Conservation (phyloP, 2,888 invertebrate species). For the Cyclophora punctaria region DNA sequence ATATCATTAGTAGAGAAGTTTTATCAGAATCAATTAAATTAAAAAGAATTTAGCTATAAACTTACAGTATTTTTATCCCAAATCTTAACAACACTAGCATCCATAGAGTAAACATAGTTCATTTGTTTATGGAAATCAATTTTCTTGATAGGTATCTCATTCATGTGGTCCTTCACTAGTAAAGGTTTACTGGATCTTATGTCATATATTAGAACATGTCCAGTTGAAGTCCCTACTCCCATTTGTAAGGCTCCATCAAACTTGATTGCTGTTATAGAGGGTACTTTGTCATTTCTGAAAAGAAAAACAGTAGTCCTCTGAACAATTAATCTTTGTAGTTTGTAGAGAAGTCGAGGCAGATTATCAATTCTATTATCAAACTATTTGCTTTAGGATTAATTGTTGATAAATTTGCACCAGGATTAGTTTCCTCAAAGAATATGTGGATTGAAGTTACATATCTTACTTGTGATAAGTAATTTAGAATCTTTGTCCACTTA, state of each 20-base stretch:
- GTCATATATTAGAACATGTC: slow-evolving; percentile 96
- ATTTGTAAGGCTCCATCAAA: slow-evolving; percentile 84
- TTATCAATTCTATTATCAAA: too few species aligned
- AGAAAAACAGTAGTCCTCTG: neutral
- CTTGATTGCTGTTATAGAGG: slow-evolving; percentile 85
- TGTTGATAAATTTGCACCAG: too few species aligned
- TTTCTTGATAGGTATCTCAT: slow-evolving; percentile 91
- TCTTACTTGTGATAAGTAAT: too few species aligned
- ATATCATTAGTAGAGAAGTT: neutral
- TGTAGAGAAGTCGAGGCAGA: too few species aligned
- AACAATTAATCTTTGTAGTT: too few species aligned
- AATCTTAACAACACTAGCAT: slow-evolving; percentile 89
- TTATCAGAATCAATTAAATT: neutral
- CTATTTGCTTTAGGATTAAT: too few species aligned
- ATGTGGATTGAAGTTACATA: neutral
- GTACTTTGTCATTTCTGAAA: slow-evolving; percentile 78
- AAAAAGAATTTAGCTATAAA: slow-evolving; percentile 3
- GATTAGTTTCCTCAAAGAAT: too few species aligned
- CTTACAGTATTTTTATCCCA: slow-evolving; percentile 90
- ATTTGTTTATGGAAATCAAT: slow-evolving; percentile 88
- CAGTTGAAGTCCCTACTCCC: slow-evolving; percentile 95
- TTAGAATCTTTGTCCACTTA: slow-evolving; percentile 2
- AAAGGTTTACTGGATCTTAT: slow-evolving; percentile 93
- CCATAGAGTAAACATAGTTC: slow-evolving; percentile 91
- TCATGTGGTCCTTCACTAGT: slow-evolving; percentile 94